Conservation (phyloP, 37 sponge, comb jelly and placozoan genomes). For the Crambe crambe region DNA sequence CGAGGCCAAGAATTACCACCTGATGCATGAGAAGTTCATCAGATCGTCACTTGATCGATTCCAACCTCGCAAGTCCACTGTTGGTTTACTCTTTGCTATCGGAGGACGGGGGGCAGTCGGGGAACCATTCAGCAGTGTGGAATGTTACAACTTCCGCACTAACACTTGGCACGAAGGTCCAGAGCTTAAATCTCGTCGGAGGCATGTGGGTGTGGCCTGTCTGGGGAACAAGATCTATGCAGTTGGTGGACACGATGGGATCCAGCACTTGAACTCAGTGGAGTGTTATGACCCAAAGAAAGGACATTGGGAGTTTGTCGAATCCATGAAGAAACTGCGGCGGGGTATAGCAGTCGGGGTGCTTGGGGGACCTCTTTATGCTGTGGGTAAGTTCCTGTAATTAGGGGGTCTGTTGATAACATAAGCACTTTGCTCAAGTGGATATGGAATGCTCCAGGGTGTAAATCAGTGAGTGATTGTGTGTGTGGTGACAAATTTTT, state of each 20-base stretch:
- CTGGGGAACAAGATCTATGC: slow-evolving; percentile 81
- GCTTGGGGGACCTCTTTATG: slow-evolving; percentile 86
- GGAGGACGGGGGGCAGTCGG: slow-evolving; percentile 91
- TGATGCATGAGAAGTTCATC: slow-evolving; percentile 58
- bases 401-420: no score
- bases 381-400: slow-evolving; percentile 82
- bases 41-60: slow-evolving; percentile 16
- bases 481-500: neutral
- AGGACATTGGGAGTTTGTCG: slow-evolving; percentile 75
- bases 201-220: slow-evolving; percentile 94
- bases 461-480: slow-evolving; percentile 14
- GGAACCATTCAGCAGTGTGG: slow-evolving; percentile 87
- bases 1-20: slow-evolving; percentile 91
- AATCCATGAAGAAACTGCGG: slow-evolving; percentile 75
- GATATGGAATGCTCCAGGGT: no score
- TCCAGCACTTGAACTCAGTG: slow-evolving; percentile 85
- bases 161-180: slow-evolving; percentile 87
- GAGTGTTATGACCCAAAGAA: slow-evolving; percentile 80
- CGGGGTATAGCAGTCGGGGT: slow-evolving; percentile 91
- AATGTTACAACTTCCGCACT: slow-evolving; percentile 85
- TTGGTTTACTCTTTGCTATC: slow-evolving; percentile 83
- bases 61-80: slow-evolving; percentile 85
- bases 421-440: no score
- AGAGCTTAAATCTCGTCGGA: slow-evolving; percentile 66
- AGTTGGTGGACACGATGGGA: slow-evolving; percentile 90